Percentiles rank a stretch among this genome's conserved stretches.
These are phyloP conservation scores for Vanessa tameamea DNA, from an alignment of 1,140 invertebrate species.

Conservation along the genomic window DNA sequence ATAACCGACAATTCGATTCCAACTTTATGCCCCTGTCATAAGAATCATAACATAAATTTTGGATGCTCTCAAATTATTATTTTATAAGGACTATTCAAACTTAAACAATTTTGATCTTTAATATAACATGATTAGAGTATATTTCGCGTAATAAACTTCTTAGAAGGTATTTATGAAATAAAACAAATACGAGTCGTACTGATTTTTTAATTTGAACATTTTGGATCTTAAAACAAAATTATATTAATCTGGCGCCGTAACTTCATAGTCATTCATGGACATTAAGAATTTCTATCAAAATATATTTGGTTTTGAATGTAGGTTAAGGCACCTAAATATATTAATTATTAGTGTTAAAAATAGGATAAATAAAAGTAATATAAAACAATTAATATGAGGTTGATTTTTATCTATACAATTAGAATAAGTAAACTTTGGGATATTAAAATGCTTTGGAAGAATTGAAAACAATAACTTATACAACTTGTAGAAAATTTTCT, in stretches of 20 bases:
- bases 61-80: not conserved
- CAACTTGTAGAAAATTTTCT: not conserved
- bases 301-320: not conserved
- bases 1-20: not conserved
- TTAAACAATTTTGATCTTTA: not conserved
- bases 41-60: not conserved
- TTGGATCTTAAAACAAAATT: slow-evolving; percentile 1
- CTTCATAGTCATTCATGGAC: too few relatives aligned
- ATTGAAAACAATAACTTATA: not conserved
- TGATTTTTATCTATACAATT: not conserved
- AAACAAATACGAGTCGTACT: slow-evolving; percentile 4
- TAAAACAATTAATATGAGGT: not conserved
- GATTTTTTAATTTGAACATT: slow-evolving; percentile 21
- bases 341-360: not conserved
- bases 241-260: not conserved
- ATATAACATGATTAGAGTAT: not conserved
- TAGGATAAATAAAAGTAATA: slow-evolving; percentile 4
- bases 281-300: too few relatives aligned
- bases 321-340: slow-evolving; percentile 1
- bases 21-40: not conserved
- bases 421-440: slow-evolving; percentile 10
- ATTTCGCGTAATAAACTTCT: not conserved
- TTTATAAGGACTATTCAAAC: not conserved
- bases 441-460: slow-evolving; percentile 12
- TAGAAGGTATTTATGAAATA: not conserved